phyloP scores from a whole-genome alignment of 2,888 invertebrate genomes.

The Drosophila parthenogenetica region DNA sequence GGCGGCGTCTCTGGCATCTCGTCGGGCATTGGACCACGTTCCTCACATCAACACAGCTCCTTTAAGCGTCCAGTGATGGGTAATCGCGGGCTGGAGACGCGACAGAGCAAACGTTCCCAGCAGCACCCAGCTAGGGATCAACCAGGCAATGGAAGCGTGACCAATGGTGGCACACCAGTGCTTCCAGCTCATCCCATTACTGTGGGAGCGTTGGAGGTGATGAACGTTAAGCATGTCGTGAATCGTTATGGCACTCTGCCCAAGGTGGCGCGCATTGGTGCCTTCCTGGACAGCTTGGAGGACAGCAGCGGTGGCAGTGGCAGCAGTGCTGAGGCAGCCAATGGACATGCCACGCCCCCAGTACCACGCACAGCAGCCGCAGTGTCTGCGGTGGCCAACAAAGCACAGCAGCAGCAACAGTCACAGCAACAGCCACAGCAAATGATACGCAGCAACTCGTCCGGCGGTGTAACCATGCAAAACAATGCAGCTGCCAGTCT shows the following conservation, averaged over 20 bases:
- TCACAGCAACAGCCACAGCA: constrained; percentile 85
- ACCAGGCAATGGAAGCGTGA: constrained; percentile 41
- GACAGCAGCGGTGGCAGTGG: constrained; percentile 86
- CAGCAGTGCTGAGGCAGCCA: constrained; percentile 28
- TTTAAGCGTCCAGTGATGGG: constrained; percentile 88
- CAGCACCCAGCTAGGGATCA: constrained; percentile 74
- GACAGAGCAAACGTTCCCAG: constrained; percentile 87
- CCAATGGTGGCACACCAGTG: constrained; percentile 46
- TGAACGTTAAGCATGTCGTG: constrained; percentile 97
- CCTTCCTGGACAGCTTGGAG: constrained; percentile 96
- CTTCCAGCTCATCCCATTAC: constrained; percentile 87
- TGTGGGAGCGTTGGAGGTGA: constrained; percentile 96
- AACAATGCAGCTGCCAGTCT: constrained; percentile 88
- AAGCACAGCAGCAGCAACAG: constrained; percentile 86
- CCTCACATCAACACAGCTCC: constrained; percentile 85
- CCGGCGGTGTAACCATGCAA: constrained; percentile 91
- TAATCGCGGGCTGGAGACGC: constrained; percentile 87
- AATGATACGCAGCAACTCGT: constrained; percentile 96
- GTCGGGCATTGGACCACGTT: constrained; percentile 79
- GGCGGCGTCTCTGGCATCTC: constrained; percentile 58
- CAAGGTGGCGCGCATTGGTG: constrained; percentile 98
- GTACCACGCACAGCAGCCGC: constrained; percentile 32
- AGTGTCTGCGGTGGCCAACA: constrained; percentile 19
- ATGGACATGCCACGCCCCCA: constrained; percentile 59
- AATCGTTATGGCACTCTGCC: constrained; percentile 98